Evolutionary conservation across 2,797 vertebrate species (phyloP), one percentile per base, ranked within the genome.

Genomic region (Astyanax mexicanus): DNA sequence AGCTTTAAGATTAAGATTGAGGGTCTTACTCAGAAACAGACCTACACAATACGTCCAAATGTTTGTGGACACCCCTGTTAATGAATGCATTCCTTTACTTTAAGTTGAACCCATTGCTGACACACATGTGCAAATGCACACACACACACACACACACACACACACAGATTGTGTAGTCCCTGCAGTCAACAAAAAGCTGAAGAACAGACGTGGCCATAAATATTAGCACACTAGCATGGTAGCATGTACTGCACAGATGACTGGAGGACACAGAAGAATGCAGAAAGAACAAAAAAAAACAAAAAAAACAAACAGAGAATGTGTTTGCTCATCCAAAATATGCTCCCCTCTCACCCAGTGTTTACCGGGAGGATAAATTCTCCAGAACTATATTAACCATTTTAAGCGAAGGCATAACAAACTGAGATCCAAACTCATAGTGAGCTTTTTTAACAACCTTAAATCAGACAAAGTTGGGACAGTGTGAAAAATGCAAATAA

Each of bases 331-430:
- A 62, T 21, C 37, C 19, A 40, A 42, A 62, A 8, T 45, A 35
- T 29, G 27, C 51, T 66, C 25, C 37, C 38, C 40, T 21, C 11
- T 42, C 49, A 54, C 27, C 13, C n/a, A 10, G 45, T 21, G 71
- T 44, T 44, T 19, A 55, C 6, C 11, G 67, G 52, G 45, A 17
- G 19, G 51, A 66, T 37, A 35, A 21, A 74, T 47, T 47, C 19
- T 47, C 40, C 21, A 47, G 52, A 29, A 49, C 29, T 23, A 25
- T 12, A 54, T 49, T 21, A 40, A 6, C 6, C 19, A 38, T 29
- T 27, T 35, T 40, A 49, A 61, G 10, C 17, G n/a, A 60, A 52
- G 58, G 64, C 71, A 73, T 73, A 73, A 73, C 71, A 64, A 64
- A 62, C 57, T 25, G 23, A 27, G 40, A 37, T 57, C 62, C 62